A percentile compares a stretch with the other conserved stretches of the same genome.
phyloP scores from a whole-genome alignment of 2,888 invertebrate species.

The Adelognathus sp. region DNA sequence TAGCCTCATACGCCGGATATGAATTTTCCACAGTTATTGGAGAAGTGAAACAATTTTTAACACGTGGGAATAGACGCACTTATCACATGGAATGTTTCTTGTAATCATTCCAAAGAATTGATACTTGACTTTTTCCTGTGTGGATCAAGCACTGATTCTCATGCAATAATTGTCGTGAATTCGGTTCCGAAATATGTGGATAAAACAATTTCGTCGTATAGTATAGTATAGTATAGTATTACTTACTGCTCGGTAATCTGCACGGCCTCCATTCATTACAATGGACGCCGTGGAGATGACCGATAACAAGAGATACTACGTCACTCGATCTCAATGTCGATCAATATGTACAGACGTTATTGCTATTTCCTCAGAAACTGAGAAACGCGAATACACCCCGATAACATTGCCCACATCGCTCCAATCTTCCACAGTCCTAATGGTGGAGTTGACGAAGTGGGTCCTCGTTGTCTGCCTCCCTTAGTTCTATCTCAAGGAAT shows the following conservation, averaged over 20 bases:
- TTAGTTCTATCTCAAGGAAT: slow-evolving; percentile 25
- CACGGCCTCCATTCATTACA: no score
- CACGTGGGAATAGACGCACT: neutral
- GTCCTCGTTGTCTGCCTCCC: slow-evolving; percentile 9
- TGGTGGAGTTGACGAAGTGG: slow-evolving; percentile 22
- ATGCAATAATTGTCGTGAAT: no score
- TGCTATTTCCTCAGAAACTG: neutral
- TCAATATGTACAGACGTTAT: neutral
- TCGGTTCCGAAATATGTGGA: no score
- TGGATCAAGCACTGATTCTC: no score
- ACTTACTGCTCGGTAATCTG: no score
- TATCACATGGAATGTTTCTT: no score
- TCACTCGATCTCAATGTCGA: neutral
- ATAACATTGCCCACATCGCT: neutral
- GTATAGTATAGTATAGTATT: no score
- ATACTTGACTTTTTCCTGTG: no score
- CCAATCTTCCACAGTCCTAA: neutral
- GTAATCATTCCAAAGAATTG: no score
- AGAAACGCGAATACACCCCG: neutral
- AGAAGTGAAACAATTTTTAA: neutral
- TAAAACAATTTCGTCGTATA: no score
- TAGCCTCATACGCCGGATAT: neutral
- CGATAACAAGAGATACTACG: no score
- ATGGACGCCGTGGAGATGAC: neutral
- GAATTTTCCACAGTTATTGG: neutral